Base-by-base conservation (phyloP, 2,888 invertebrate genomes). In the Athetis lepigone region DNA sequence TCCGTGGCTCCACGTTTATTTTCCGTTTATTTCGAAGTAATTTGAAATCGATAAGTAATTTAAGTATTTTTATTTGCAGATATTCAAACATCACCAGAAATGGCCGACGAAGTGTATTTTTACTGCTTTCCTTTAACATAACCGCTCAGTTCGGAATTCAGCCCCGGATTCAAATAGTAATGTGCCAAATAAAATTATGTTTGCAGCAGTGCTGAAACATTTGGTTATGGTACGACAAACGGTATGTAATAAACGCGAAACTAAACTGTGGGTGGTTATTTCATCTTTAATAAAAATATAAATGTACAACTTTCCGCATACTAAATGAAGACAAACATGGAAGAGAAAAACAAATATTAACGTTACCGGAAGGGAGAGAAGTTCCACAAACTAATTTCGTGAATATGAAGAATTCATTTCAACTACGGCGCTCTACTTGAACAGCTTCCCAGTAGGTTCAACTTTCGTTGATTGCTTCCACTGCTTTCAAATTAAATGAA, bases 361-460 rank as follows among this genome's bases (percentile, higher is more conserved):
- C 2, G 9, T 43, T 13, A 6, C 29, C 40, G 23, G 11, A 55
- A 65, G n/a, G 37, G n/a, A 67, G 27, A 45, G 21, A 25, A 46
- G 49, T 66, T 46, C 33, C 6, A 42, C n/a, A 25, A 56, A 71
- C 29, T 37, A 37, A 70, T 54, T 50, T 70, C 39, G 50, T 60
- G 27, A 71, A 79, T 66, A 77, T 37, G n/a, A 76, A 75, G 61
- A 80, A 74, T 72, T 70, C 46, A 80, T 79, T 69, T 52, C 47
- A 77, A 81, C 74, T 79, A 78, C 62, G 43, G 50, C 54, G 59
- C 52, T 66, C 67, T 72, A 69, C 65, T 73, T 63, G 56, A 76
- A 56, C 60, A 54, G 42, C 64, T 56, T 76, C 74, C 60, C 70
- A 60, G 47, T 58, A 56, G 70, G 55, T 67, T 56, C 23, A 69